Evolutionary conservation across 2,888 invertebrate species (phyloP).

Genomic region (Scrobipalpa costella): DNA sequence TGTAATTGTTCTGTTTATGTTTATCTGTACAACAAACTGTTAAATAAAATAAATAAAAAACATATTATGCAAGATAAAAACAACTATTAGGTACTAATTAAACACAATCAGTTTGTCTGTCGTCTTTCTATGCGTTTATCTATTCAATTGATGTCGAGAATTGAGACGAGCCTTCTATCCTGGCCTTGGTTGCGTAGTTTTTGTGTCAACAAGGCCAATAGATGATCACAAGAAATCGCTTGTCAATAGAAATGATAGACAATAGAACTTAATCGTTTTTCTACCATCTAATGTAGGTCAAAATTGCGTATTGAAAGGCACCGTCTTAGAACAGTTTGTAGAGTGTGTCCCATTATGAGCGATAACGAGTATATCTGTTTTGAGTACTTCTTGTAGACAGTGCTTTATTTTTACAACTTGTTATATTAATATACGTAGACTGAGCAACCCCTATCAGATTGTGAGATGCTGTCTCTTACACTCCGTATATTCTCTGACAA

Average conservation of each 20-base stretch:
- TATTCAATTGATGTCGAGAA: slow-evolving; percentile 8
- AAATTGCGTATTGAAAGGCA: neutral
- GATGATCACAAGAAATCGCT: slow-evolving; percentile 31
- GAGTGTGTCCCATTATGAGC: too few relatives aligned
- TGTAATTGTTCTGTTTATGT: too few relatives aligned
- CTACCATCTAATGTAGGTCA: neutral
- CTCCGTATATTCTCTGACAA: too few relatives aligned
- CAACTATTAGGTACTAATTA: neutral
- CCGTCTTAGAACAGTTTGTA: too few relatives aligned
- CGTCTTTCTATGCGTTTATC: slow-evolving; percentile 7
- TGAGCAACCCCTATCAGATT: too few relatives aligned
- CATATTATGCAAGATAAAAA: neutral
- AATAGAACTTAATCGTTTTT: neutral
- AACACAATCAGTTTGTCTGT: neutral
- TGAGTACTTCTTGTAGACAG: too few relatives aligned
- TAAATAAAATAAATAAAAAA: neutral
- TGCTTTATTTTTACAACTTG: too few relatives aligned
- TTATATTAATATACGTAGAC: too few relatives aligned
- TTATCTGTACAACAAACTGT: too few relatives aligned
- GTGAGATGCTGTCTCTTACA: too few relatives aligned
- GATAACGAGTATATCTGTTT: too few relatives aligned
- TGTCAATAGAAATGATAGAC: neutral
- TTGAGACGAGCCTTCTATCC: slow-evolving; percentile 27
- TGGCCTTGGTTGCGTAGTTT: slow-evolving; percentile 33
- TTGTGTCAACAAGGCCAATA: slow-evolving; percentile 38